Evolutionary conservation across 1,140 invertebrate species (phyloP).

Genomic region (Mylabris phalerata): DNA sequence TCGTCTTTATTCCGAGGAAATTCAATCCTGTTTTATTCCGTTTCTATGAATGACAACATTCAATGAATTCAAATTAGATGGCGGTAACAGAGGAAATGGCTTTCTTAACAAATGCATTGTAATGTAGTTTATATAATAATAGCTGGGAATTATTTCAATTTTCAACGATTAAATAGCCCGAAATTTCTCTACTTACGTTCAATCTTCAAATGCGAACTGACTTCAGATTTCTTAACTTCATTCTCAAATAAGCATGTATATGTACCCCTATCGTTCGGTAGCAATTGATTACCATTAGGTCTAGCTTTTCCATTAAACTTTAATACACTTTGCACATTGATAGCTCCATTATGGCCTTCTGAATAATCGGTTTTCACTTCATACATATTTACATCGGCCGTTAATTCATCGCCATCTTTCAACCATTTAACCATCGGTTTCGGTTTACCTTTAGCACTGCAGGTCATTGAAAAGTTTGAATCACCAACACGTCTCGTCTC

Average conservation of each 20-base stretch:
- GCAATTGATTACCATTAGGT: slow-evolving; percentile 64
- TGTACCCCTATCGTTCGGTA: slow-evolving; percentile 75
- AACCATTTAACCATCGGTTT: slow-evolving; percentile 76
- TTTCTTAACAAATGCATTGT: no score
- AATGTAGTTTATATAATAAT: no score
- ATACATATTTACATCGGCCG: slow-evolving; percentile 66
- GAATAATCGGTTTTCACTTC: slow-evolving; percentile 71
- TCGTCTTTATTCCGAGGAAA: no score
- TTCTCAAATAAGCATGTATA: slow-evolving; percentile 87
- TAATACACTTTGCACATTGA: slow-evolving; percentile 76
- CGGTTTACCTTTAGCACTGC: slow-evolving; percentile 81
- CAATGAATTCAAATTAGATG: no score
- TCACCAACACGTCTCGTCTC: slow-evolving; percentile 75
- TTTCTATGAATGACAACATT: no score
- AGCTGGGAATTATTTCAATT: no score
- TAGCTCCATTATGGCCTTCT: slow-evolving; percentile 66
- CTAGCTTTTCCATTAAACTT: slow-evolving; percentile 70
- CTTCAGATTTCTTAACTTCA: slow-evolving; percentile 78
- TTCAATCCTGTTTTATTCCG: no score
- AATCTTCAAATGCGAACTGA: slow-evolving; percentile 81
- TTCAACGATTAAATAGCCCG: no score
- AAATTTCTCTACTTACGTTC: slow-evolving; percentile 62
- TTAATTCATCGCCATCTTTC: slow-evolving; percentile 75
- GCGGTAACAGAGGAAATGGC: no score
- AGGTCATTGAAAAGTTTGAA: slow-evolving; percentile 70